These are phyloP conservation scores for Eucriotettix oculatus DNA, from an alignment of 2,888 invertebrate genomes.

Conservation along the genomic window DNA sequence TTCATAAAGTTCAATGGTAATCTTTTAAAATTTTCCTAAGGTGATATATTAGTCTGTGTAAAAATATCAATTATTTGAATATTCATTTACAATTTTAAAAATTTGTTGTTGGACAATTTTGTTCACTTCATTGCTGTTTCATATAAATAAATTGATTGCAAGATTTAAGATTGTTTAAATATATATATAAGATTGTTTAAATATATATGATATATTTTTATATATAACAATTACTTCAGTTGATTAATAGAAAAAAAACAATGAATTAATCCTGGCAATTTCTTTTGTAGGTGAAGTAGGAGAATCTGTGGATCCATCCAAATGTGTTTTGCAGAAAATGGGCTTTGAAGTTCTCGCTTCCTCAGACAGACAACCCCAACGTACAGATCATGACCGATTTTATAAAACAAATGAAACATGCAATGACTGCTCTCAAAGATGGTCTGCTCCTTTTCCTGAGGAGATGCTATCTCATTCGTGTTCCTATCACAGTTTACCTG, in stretches of 20 bases:
- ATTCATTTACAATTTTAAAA: too few relatives aligned
- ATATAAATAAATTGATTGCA: too few relatives aligned
- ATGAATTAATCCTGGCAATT: not conserved
- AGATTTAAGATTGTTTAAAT: too few relatives aligned
- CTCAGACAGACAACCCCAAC: not conserved
- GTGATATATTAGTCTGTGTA: too few relatives aligned
- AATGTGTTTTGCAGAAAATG: not conserved
- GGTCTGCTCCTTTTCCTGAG: constrained; percentile 8
- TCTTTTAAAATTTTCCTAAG: not conserved
- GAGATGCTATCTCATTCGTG: not conserved
- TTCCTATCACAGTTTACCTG: constrained; percentile 4
- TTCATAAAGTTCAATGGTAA: not conserved
- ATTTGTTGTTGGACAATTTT: too few relatives aligned
- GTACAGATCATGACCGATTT: constrained; percentile 9
- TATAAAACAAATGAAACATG: not conserved
- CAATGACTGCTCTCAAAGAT: constrained; percentile 3
- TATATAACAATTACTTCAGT: too few relatives aligned
- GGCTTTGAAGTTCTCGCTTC: too few relatives aligned
- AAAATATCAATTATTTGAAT: too few relatives aligned
- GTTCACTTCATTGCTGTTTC: too few relatives aligned
- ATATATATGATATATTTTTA: too few relatives aligned
- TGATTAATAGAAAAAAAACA: too few relatives aligned
- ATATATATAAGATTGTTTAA: too few relatives aligned
- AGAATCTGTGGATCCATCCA: not conserved
- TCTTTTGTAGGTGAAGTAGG: not conserved